Percentiles rank a stretch among this genome's conserved stretches.
These are phyloP conservation scores for Mus musculus DNA, from an alignment of 2,113 vertebrate species.

Conservation along the genomic window GRCm39 chr17:25809001-25809500, in stretches of 20 bases:
- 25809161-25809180: not conserved
- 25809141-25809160: not conserved
- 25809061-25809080: not conserved
- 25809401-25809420: not conserved
- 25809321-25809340: not conserved
- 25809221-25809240: not conserved
- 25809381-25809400: not conserved
- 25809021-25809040: not conserved
- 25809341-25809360: not conserved
- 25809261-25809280: not conserved
- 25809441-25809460: not conserved
- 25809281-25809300: not conserved
- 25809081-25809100: not conserved
- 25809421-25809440: not conserved
- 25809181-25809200: not conserved
- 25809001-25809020: not conserved
- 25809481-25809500: not conserved
- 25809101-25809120: not conserved
- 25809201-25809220: not conserved
- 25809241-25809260: not conserved
- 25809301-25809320: not conserved
- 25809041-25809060: not conserved
- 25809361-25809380: accelerated
- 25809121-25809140: not conserved
- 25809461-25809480: not conserved